Conservation (phyloP, 2,797 vertebrate species). For the Oreochromis grahami region DNA sequence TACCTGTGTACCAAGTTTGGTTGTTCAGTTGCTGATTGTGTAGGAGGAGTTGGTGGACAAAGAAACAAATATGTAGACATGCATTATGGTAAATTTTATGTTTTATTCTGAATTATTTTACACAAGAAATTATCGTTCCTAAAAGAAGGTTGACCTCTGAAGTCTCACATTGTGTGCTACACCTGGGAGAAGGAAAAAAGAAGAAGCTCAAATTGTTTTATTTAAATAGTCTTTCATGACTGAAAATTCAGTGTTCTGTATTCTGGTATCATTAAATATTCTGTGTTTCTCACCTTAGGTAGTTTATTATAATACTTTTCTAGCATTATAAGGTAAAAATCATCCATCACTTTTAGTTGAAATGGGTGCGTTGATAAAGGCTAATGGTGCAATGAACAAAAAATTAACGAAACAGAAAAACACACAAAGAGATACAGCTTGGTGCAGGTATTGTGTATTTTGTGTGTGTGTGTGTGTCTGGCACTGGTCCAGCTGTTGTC, state of each 20-base stretch:
- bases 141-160: neutral
- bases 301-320: neutral
- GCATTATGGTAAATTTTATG: neutral
- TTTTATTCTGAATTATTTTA: neutral
- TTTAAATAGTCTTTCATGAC: neutral
- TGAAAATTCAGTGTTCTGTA: neutral
- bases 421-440: neutral
- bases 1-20: neutral
- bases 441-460: too few relatives aligned
- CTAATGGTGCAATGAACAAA: neutral
- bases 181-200: neutral
- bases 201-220: neutral
- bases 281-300: neutral
- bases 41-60: neutral
- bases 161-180: neutral
- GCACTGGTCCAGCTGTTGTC: conserved; percentile 70
- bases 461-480: conserved; percentile 30
- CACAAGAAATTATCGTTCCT: neutral
- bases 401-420: neutral
- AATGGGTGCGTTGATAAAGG: neutral
- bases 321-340: neutral
- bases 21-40: neutral
- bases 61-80: neutral
- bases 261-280: neutral
- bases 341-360: neutral